phyloP scores from a whole-genome alignment of 1,140 invertebrate genomes.

The Schlechtendalia chinensis region DNA sequence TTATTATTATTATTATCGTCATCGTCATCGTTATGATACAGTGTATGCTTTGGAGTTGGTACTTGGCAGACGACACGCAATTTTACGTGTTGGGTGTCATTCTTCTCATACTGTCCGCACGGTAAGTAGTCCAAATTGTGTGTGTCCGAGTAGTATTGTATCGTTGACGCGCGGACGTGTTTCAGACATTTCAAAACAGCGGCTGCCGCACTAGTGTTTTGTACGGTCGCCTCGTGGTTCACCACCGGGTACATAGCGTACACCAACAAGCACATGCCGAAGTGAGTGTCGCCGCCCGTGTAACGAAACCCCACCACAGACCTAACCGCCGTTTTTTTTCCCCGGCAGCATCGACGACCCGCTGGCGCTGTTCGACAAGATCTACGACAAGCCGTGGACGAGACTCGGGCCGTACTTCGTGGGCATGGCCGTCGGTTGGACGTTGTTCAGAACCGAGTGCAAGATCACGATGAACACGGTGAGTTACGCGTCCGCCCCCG shows the following conservation, averaged over 20 bases:
- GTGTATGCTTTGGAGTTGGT: slow-evolving; percentile 89
- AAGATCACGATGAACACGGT: slow-evolving; percentile 74
- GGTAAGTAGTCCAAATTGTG: slow-evolving; percentile 51
- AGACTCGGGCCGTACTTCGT: slow-evolving; percentile 76
- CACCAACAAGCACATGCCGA: slow-evolving; percentile 73
- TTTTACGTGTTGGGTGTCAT: slow-evolving; percentile 78
- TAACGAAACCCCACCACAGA: no score
- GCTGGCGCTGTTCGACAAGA: slow-evolving; percentile 79
- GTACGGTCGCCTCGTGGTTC: slow-evolving; percentile 72
- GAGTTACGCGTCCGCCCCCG: no score
- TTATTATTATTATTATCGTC: no score
- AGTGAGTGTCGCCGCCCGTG: slow-evolving; percentile 53
- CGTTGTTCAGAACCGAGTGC: slow-evolving; percentile 77
- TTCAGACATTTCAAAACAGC: slow-evolving; percentile 73
- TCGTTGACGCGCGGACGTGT: not conserved
- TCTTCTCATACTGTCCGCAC: slow-evolving; percentile 69
- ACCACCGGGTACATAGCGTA: slow-evolving; percentile 78
- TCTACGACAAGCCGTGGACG: slow-evolving; percentile 86
- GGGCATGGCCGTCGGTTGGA: slow-evolving; percentile 79
- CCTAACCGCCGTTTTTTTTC: no score
- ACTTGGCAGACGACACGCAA: slow-evolving; percentile 81
- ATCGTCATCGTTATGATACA: no score
- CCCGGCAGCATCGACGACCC: slow-evolving; percentile 69
- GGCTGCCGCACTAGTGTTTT: slow-evolving; percentile 62
- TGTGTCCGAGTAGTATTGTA: no score